phyloP scores from a whole-genome alignment of 2,888 invertebrate species.

The Panorpa germanica region DNA sequence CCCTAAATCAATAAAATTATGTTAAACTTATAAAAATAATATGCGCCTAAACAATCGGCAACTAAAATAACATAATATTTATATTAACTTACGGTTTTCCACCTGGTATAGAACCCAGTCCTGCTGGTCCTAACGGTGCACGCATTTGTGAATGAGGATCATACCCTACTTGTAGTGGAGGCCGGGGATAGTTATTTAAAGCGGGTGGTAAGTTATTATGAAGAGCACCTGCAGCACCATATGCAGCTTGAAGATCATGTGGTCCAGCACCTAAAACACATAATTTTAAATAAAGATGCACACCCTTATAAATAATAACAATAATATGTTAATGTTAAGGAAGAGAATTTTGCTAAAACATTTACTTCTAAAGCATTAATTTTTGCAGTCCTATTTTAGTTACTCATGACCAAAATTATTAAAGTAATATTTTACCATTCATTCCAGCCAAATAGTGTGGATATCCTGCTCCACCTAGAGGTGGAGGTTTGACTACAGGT shows the following conservation, averaged over 20 bases:
- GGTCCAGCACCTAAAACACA: conserved; percentile 32
- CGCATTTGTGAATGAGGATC: conserved; percentile 48
- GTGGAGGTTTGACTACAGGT: conserved; percentile 31
- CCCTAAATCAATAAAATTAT: conserved; percentile 35
- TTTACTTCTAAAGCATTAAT: conserved; percentile 7
- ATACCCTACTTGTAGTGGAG: conserved; percentile 42
- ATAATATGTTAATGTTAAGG: neutral
- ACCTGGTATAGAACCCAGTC: conserved; percentile 51
- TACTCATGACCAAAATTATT: too few species aligned
- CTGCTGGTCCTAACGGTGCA: conserved; percentile 22
- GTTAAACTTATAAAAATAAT: neutral
- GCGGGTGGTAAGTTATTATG: conserved; percentile 43
- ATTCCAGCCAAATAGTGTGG: conserved; percentile 35
- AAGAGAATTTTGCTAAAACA: neutral
- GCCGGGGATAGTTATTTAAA: conserved; percentile 44
- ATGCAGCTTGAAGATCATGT: conserved; percentile 35
- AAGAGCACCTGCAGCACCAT: conserved; percentile 31
- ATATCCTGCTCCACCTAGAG: conserved; percentile 27
- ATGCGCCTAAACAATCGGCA: neutral
- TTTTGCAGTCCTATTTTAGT: too few species aligned
- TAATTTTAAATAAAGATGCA: conserved; percentile 18
- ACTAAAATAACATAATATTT: conserved; percentile 7
- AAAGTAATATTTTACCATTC: conserved; percentile 22
- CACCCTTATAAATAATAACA: neutral
- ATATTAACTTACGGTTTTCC: conserved; percentile 64